A percentile compares a stretch with the other conserved stretches of the same genome.
Evolutionary conservation across 2,888 invertebrate species (phyloP).

Genomic region (Odontocolon sp.): DNA sequence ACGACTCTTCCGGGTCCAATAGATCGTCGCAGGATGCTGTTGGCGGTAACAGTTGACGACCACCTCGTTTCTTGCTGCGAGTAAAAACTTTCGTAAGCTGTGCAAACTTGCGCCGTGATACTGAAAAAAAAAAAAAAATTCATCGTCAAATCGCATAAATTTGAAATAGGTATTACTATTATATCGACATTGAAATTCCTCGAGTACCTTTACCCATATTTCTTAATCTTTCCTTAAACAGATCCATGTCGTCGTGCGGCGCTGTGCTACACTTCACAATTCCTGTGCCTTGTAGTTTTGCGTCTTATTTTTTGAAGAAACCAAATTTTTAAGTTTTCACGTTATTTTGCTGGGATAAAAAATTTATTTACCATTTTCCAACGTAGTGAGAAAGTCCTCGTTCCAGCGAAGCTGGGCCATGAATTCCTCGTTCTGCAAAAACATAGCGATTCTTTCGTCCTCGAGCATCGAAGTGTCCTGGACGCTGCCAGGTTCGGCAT

Average conservation of each 20-base stretch:
- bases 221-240: constrained; percentile 89
- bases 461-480: constrained; percentile 85
- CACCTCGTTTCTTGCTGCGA: constrained; percentile 81
- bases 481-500: constrained; percentile 64
- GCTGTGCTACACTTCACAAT: constrained; percentile 69
- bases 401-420: constrained; percentile 93
- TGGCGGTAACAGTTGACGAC: constrained; percentile 78
- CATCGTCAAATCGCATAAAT: not conserved
- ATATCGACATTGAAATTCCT: no score
- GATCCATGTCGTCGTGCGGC: constrained; percentile 85
- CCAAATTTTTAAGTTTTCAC: no score
- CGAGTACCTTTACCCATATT: constrained; percentile 90
- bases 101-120: constrained; percentile 90
- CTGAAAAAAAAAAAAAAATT: constrained; percentile 79
- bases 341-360: no score
- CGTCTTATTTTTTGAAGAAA: constrained; percentile 66
- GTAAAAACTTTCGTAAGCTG: constrained; percentile 90
- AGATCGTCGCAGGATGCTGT: constrained; percentile 79
- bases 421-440: constrained; percentile 95
- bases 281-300: constrained; percentile 72
- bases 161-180: constrained; percentile 39
- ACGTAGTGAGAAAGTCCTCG: constrained; percentile 92
- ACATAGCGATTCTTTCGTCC: constrained; percentile 92
- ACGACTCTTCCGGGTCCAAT: constrained; percentile 78
- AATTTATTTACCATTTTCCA: constrained; percentile 85